These are phyloP conservation scores for Telmatochromis bifrenatus DNA, from an alignment of 2,113 vertebrate genomes.

Conservation along the genomic window DNA sequence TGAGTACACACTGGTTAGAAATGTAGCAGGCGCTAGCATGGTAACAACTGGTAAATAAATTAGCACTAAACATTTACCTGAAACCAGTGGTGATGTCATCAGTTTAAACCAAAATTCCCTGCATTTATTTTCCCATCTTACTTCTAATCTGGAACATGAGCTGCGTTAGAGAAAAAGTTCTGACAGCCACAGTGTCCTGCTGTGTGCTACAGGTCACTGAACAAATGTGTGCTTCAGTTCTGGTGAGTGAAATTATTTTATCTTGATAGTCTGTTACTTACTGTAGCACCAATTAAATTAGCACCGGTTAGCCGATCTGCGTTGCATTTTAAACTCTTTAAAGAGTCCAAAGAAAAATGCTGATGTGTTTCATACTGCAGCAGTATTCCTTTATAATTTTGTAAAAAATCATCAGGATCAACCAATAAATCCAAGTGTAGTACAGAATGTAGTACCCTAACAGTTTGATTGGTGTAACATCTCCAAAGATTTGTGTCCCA, in stretches of 20 bases:
- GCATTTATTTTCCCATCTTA: background rate
- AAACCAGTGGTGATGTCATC: background rate
- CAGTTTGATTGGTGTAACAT: background rate
- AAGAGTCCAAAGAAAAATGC: background rate
- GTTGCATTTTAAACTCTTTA: background rate
- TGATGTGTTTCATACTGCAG: background rate
- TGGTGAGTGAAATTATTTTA: background rate
- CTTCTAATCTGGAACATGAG: background rate
- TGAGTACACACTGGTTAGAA: background rate
- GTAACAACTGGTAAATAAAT: background rate
- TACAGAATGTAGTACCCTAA: background rate
- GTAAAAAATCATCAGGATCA: background rate
- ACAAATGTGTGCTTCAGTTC: background rate
- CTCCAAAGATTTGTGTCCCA: background rate
- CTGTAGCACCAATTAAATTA: background rate
- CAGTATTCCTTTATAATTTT: background rate
- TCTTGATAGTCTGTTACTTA: background rate
- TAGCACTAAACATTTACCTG: background rate
- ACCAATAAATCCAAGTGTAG: background rate
- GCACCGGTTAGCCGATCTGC: background rate
- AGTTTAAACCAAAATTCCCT: background rate
- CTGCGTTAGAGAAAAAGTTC: background rate
- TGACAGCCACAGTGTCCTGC: background rate
- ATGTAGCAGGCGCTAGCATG: background rate
- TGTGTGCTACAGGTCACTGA: background rate